Percentiles rank a stretch among this genome's conserved stretches.
Evolutionary conservation across 2,113 vertebrate genomes (phyloP).

Genomic region (Camelus dromedarius): DNA sequence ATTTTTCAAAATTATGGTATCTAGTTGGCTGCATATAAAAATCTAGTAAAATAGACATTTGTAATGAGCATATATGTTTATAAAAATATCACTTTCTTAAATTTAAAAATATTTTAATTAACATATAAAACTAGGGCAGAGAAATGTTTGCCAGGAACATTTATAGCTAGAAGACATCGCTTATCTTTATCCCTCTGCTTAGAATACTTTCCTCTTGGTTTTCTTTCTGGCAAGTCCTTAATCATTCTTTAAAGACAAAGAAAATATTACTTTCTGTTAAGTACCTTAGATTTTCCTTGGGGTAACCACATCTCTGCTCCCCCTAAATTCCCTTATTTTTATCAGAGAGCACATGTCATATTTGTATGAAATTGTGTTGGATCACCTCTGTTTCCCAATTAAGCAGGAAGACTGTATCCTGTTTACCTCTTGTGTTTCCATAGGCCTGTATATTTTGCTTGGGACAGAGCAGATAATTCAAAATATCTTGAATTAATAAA

Average conservation of each 20-base stretch:
- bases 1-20: not conserved
- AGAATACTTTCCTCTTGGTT: not conserved
- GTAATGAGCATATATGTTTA: not conserved
- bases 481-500: not conserved
- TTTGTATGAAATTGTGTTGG: not conserved
- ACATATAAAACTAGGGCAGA: not conserved
- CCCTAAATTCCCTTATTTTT: not conserved
- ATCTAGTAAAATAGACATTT: not conserved
- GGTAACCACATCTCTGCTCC: not conserved
- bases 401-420: not conserved
- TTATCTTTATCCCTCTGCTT: slow-evolving; percentile 28
- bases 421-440: not conserved
- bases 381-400: not conserved
- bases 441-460: not conserved
- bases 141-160: not conserved
- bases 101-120: slow-evolving; percentile 14
- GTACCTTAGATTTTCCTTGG: not conserved
- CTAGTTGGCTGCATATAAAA: not conserved
- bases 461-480: not conserved
- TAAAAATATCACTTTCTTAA: not conserved
- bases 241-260: slow-evolving; percentile 14
- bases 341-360: not conserved
- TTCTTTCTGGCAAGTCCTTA: not conserved
- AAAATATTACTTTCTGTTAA: not conserved
- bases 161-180: not conserved